Evolutionary conservation across 30 jellyfish, hydroid and myxozoan genomes (phyloP).

Genomic region (Aurelia coerulea): DNA sequence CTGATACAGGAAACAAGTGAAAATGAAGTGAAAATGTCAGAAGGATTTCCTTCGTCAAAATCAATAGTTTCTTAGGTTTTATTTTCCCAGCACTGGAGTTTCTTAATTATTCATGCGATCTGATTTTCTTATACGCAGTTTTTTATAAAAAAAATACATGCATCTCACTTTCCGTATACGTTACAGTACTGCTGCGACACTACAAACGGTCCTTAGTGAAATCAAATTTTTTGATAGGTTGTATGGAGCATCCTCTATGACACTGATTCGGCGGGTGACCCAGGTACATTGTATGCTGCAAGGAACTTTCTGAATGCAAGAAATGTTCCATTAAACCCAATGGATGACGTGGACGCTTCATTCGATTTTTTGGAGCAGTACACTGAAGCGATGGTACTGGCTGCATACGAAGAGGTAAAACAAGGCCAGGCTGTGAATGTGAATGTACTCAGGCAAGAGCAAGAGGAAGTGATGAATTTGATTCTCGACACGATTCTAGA

Average conservation of each 20-base stretch:
- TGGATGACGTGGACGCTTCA: neutral
- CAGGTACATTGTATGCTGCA: constrained; percentile 4
- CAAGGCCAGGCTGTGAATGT: neutral
- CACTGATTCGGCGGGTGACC: neutral
- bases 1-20: no score
- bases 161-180: no score
- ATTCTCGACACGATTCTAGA: neutral
- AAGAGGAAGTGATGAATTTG: neutral
- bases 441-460: neutral
- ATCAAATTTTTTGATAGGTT: neutral
- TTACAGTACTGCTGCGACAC: no score
- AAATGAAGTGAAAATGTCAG: no score
- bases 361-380: neutral
- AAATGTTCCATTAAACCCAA: constrained; percentile 1
- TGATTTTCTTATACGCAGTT: no score
- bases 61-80: no score
- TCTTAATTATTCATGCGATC: no score
- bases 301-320: neutral
- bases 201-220: no score
- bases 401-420: neutral
- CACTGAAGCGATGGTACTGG: neutral
- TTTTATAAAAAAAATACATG: no score
- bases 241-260: constrained; percentile 10
- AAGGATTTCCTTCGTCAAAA: no score
- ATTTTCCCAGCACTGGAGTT: no score